Conservation (phyloP, 2,113 vertebrate genomes). For the Sakesphorus luctuosus region DNA sequence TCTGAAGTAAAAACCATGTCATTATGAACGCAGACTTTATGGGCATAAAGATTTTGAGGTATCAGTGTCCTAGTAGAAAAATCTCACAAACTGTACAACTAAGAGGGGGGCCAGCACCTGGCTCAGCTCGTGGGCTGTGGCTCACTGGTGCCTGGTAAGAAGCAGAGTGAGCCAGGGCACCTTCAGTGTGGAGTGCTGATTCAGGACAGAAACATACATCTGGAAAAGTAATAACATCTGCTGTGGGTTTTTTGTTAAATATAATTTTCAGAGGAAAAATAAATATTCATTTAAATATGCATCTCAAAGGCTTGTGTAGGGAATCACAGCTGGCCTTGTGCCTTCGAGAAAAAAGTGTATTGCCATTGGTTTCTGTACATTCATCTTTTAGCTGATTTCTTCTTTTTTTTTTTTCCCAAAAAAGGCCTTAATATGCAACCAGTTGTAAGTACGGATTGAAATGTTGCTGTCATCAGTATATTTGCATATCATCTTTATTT, state of each 20-base stretch:
- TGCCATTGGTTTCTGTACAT: constrained; percentile 38
- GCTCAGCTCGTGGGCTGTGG: accelerated
- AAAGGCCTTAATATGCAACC: constrained; percentile 24
- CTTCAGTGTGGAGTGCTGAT: constrained; percentile 45
- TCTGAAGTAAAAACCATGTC: background rate
- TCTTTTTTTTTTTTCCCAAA: background rate
- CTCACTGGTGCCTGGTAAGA: background rate
- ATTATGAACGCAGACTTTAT: background rate
- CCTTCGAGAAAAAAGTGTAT: constrained; percentile 47
- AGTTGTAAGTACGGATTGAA: constrained; percentile 65
- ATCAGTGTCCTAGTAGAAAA: background rate
- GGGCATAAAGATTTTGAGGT: background rate
- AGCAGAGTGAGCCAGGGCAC: background rate
- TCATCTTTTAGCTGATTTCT: constrained; percentile 56
- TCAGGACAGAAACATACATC: constrained; percentile 47
- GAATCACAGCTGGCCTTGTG: constrained; percentile 74
- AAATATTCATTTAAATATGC: constrained; percentile 74
- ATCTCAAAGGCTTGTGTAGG: constrained; percentile 67
- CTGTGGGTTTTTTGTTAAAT: constrained; percentile 53
- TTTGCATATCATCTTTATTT: constrained; percentile 76
- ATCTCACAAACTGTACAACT: accelerated
- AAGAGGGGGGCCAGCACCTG: accelerated
- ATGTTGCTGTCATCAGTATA: constrained; percentile 65
- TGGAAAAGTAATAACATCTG: constrained; percentile 66
- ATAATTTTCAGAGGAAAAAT: constrained; percentile 59